Conservation (phyloP, 2,888 invertebrate species). For the Xestia rhomboidea region DNA sequence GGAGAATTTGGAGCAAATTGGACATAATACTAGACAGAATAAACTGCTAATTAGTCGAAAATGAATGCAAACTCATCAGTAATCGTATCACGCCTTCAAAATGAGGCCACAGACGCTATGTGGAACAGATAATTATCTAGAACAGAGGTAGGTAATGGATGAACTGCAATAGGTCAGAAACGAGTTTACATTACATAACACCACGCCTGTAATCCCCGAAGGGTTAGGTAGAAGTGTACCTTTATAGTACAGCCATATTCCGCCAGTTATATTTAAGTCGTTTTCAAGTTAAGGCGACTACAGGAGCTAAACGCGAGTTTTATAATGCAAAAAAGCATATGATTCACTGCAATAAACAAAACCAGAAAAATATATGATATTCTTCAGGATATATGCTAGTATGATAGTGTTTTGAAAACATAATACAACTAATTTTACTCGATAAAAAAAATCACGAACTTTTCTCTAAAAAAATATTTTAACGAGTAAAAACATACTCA, state of each 20-base stretch:
- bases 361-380: no score
- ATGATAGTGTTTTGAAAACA: no score
- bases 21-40: neutral
- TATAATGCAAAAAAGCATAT: no score
- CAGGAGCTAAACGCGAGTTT: no score
- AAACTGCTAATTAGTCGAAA: conserved; percentile 13
- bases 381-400: no score
- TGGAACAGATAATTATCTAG: conserved; percentile 42
- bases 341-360: no score
- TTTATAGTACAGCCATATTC: neutral
- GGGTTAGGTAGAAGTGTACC: neutral
- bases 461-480: no score
- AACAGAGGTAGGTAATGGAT: conserved; percentile 18
- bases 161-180: conserved; percentile 21
- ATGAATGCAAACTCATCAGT: conserved; percentile 7
- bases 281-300: no score
- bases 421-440: no score
- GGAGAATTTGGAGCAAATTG: neutral
- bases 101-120: conserved; percentile 25
- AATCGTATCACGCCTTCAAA: conserved; percentile 21
- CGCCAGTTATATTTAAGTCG: no score
- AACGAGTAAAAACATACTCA: no score
- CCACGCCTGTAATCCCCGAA: neutral
- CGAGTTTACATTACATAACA: neutral
- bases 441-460: no score